phyloP scores from a whole-genome alignment of 2,797 vertebrate genomes.

The Cottoperca gobio region DNA sequence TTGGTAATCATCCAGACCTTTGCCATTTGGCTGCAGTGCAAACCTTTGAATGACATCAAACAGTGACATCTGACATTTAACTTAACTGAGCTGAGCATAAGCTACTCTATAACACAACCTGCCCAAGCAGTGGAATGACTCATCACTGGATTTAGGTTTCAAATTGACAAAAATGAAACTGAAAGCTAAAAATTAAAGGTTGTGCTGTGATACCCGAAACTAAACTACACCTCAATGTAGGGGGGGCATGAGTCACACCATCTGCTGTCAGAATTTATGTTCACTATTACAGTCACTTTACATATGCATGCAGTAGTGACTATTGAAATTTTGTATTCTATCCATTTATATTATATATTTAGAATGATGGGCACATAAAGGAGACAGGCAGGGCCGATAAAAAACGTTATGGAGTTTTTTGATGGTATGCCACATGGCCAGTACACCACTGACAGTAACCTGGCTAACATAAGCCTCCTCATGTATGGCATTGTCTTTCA shows the following conservation, averaged over 20 bases:
- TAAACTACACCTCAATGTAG: background rate
- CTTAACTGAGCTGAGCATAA: background rate
- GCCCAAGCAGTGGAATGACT: background rate
- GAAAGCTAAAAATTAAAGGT: conserved; percentile 25
- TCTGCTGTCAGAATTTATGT: background rate
- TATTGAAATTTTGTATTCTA: too few species aligned
- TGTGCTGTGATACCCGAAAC: background rate
- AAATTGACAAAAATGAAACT: conserved; percentile 33
- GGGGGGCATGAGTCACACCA: background rate
- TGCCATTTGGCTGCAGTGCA: conserved; percentile 57
- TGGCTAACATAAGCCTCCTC: too few species aligned
- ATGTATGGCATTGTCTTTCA: too few species aligned
- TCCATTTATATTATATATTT: too few species aligned
- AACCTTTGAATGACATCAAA: conserved; percentile 48
- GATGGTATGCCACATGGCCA: too few species aligned
- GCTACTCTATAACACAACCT: background rate
- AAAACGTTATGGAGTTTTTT: too few species aligned
- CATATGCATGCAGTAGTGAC: background rate
- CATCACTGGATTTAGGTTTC: background rate
- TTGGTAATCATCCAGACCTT: conserved; percentile 43
- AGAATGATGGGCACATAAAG: too few species aligned
- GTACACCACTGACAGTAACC: too few species aligned
- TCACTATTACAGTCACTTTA: too few species aligned
- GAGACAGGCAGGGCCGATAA: too few species aligned
- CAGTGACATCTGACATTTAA: conserved; percentile 62